A percentile compares a stretch with the other conserved stretches of the same genome.
Conservation (phyloP, 1,140 invertebrate genomes). For the Pectinophora gossypiella region DNA sequence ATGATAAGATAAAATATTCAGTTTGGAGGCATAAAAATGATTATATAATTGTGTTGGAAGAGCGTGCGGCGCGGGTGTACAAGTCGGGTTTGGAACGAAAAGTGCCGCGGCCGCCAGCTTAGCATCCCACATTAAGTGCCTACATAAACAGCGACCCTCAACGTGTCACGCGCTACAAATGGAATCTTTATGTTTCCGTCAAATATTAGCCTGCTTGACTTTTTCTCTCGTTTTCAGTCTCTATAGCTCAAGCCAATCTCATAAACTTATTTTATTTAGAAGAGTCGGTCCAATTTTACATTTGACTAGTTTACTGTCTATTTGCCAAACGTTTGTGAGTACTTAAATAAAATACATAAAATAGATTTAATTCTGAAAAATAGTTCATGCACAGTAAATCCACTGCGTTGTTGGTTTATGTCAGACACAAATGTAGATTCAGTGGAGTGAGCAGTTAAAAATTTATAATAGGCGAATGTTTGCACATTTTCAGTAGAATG, state of each 20-base stretch:
- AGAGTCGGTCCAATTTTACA: too few relatives aligned
- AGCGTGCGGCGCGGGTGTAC: background rate
- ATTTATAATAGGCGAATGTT: constrained; percentile 34
- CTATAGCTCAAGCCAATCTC: too few relatives aligned
- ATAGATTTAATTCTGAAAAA: too few relatives aligned
- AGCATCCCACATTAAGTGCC: constrained; percentile 35
- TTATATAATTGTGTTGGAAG: constrained; percentile 10
- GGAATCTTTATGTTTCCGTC: constrained; percentile 36
- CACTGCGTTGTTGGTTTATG: constrained; percentile 38
- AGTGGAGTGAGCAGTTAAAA: background rate
- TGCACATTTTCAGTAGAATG: constrained; percentile 19
- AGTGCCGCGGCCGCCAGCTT: constrained; percentile 18
- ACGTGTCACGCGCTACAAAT: constrained; percentile 43
- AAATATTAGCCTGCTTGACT: constrained; percentile 30
- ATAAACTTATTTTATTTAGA: too few relatives aligned
- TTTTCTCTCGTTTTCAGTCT: too few relatives aligned
- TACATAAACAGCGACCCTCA: constrained; percentile 40
- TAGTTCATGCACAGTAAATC: too few relatives aligned
- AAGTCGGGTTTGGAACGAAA: background rate
- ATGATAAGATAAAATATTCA: constrained; percentile 38
- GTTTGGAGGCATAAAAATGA: constrained; percentile 33
- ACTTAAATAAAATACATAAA: too few relatives aligned
- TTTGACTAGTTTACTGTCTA: too few relatives aligned
- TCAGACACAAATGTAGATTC: constrained; percentile 13
- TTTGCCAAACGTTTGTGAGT: too few relatives aligned